Base-by-base conservation (phyloP, 2,113 vertebrate genomes). In the Cinclus mexicanus region DNA sequence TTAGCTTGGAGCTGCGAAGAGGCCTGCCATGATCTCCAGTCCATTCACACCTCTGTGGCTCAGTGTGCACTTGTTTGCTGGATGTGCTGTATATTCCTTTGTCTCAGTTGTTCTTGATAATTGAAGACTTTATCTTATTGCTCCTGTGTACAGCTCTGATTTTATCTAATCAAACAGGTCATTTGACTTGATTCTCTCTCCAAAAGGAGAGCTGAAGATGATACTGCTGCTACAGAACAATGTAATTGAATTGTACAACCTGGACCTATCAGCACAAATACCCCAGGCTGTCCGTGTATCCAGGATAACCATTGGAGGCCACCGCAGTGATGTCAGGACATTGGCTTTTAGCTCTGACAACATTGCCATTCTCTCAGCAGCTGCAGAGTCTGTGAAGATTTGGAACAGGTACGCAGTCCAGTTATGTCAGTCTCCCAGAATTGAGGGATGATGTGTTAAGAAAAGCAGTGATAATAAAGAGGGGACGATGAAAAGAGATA, bases 261-360 rank as follows among this genome's bases (percentile, higher is more conserved):
- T 99, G 90, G 98, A 97, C 77, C 74, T 96, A 2, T 90, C 94
- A 3, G 97, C 95, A 12, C 97, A 97, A 39, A 84, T 85, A 4
- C 96, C 98, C 1, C 94, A 98, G 35, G 97, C 98, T 78, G 96
- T 96, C 50, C 98, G 98, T 96, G 98, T 94, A 0, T 97, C 98
- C 46, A 98, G 95, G 41, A 98, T 99, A 79, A 98, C 98, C 21
- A 97, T 99, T 1, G 98, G 98, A 12, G 99, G 99, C 8, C 99
- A 99, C 71, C 98, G 99, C 84, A 99, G 98, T 6, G 99, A 99
- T 11, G 98, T 98, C 52, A 98, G 99, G 64, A 99, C 99, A 0
- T 72, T 99, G 96, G 98, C 99, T 50, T 99, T 99, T 95, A 99
- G 99, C 97, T 99, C 99, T 0, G 99, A 99, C 96, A 99, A 99